Evolutionary conservation across 2,888 invertebrate genomes (phyloP), one percentile per base, ranked within the genome.

Genomic region (Mechanitis mazaeus): DNA sequence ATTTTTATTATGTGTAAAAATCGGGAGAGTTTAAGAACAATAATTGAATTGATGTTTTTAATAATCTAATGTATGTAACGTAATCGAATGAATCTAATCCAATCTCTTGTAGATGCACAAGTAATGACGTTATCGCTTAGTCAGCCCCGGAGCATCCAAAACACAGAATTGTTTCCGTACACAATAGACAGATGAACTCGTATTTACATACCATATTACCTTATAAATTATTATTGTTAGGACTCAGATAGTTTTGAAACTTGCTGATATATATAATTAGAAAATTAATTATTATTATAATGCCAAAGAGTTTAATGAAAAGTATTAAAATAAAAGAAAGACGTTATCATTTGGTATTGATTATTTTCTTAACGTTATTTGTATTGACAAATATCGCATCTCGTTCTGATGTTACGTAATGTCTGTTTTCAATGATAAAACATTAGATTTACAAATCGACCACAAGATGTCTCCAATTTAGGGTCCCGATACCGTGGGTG

Each of bases 91-190:
- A 57, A 57, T 47, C 5, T 46, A 33, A 57, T 57, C 28, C 47
- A 33, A 38, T 74, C 79, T 81, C 35, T 42, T 47, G n/a, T 47
- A 47, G 20, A 7, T 47, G 28, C 5, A 28, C 4, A 12, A 31
- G 31, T 31, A 50, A 31, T 31, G 31, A 50, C 31, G 50, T 50
- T 50, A 50, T 3, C 45, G 33, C 70, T 78, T 79, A 84, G 76
- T 87, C 85, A 85, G 75, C 76, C 72, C 64, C 67, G 72, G 78
- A 74, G 82, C 80, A 86, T 85, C 79, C 83, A 84, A 77, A 87
- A 86, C 85, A 87, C 67, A 72, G 75, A 71, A 87, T 88, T 87
- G 87, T 87, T 83, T 71, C 65, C 67, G 65, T 66, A 67, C 74
- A 85, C 85, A 87, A 85, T 85, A 76, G 73, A 71, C 72, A 78